Percentiles rank a stretch among this genome's conserved stretches.
These are phyloP conservation scores for Zaprionus kolodkinae DNA, from an alignment of 1,140 invertebrate species.

Conservation along the genomic window DNA sequence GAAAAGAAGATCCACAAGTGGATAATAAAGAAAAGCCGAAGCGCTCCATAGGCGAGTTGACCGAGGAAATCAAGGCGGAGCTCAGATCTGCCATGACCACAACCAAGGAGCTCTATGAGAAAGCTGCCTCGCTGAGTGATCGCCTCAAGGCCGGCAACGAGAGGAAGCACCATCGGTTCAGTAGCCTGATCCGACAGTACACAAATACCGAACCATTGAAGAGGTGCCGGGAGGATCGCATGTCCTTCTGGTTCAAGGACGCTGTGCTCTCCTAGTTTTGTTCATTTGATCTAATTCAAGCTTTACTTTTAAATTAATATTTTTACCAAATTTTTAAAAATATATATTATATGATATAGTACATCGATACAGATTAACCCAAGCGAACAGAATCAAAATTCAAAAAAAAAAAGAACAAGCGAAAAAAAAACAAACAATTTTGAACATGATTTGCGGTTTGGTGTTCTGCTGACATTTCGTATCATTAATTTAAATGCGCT, in stretches of 20 bases:
- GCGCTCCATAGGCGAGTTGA: background rate
- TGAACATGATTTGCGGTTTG: slow-evolving; percentile 66
- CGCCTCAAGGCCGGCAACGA: slow-evolving; percentile 64
- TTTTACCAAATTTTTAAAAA: background rate
- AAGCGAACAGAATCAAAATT: too few species aligned
- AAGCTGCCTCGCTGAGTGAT: slow-evolving; percentile 33
- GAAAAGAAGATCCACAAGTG: background rate
- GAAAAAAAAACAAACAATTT: background rate
- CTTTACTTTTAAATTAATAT: background rate
- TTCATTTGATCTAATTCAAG: background rate
- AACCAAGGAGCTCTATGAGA: slow-evolving; percentile 26
- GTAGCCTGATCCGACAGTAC: slow-evolving; percentile 31
- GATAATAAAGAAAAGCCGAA: background rate
- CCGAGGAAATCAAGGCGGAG: slow-evolving; percentile 15
- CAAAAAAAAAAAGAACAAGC: background rate
- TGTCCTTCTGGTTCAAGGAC: slow-evolving; percentile 65
- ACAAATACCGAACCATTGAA: slow-evolving; percentile 39
- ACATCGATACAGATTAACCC: too few species aligned
- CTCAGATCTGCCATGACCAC: slow-evolving; percentile 2
- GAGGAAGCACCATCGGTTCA: slow-evolving; percentile 45
- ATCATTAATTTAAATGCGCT: slow-evolving; percentile 74
- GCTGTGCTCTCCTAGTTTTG: slow-evolving; percentile 57
- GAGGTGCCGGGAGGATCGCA: slow-evolving; percentile 49
- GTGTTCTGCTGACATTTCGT: slow-evolving; percentile 60
- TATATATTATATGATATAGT: slow-evolving; percentile 2